Percentiles rank a stretch among this genome's conserved stretches.
Evolutionary conservation across 2,113 vertebrate species (phyloP).

Genomic region (Oncorhynchus mykiss): DNA sequence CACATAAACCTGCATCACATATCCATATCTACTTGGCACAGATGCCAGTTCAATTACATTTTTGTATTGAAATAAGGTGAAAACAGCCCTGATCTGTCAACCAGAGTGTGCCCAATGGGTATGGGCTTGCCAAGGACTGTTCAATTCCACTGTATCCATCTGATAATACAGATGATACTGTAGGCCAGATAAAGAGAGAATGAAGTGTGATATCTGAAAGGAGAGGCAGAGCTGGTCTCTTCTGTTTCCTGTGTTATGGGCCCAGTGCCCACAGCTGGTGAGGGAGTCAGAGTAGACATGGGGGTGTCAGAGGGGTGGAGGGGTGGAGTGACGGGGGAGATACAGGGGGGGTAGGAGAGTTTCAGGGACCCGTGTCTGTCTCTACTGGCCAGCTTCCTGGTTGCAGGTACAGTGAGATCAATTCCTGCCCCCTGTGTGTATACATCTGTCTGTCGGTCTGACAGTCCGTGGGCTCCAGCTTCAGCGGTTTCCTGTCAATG

Average conservation of each 20-base stretch:
- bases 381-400: conserved; percentile 60
- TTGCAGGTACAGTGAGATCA: conserved; percentile 77
- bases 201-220: background rate
- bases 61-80: too few relatives aligned
- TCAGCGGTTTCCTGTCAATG: conserved; percentile 67
- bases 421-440: conserved; percentile 63
- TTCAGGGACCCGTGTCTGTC: conserved; percentile 26
- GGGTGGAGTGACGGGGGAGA: background rate
- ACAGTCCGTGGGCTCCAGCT: conserved; percentile 17
- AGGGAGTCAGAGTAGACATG: conserved; percentile 54
- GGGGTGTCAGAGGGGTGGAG: conserved; percentile 33
- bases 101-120: too few relatives aligned
- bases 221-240: conserved; percentile 16
- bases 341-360: background rate
- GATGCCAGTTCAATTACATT: too few relatives aligned
- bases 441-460: conserved; percentile 56
- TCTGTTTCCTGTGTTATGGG: conserved; percentile 66
- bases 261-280: conserved; percentile 66
- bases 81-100: too few relatives aligned
- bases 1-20: too few relatives aligned
- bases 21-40: too few relatives aligned
- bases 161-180: conserved; percentile 57
- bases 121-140: too few relatives aligned
- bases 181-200: background rate
- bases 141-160: background rate